These are phyloP conservation scores for Chaetoderma sp. DNA, from an alignment of 2,888 invertebrate species.

Conservation along the genomic window DNA sequence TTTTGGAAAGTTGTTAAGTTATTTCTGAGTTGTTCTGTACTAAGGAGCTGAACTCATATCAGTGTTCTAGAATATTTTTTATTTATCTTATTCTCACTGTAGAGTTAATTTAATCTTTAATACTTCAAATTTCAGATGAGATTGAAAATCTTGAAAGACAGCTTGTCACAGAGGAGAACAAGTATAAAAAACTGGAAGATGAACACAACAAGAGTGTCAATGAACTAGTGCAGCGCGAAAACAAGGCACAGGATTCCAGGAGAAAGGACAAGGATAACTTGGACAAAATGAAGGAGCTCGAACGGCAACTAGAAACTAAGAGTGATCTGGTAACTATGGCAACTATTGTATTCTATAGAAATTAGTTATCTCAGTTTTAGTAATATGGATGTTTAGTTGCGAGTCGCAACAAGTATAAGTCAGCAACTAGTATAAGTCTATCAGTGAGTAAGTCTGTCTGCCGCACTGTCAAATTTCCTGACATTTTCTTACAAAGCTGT, in stretches of 20 bases:
- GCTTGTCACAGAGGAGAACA: slow-evolving; percentile 53
- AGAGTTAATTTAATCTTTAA: no score
- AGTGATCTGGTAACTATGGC: slow-evolving; percentile 56
- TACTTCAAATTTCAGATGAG: no score
- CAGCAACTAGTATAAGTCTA: no score
- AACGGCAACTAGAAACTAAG: slow-evolving; percentile 59
- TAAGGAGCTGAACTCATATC: no score
- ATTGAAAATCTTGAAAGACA: slow-evolving; percentile 54
- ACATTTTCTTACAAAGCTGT: not conserved
- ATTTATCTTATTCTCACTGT: no score
- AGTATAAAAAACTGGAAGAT: slow-evolving; percentile 49
- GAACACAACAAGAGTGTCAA: slow-evolving; percentile 52
- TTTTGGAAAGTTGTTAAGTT: no score
- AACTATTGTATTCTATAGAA: not conserved
- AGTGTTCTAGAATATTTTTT: no score
- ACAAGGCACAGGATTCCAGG: slow-evolving; percentile 40
- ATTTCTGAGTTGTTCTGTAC: no score
- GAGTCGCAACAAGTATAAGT: no score
- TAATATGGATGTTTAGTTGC: no score
- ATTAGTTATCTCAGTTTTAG: no score
- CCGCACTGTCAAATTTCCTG: not conserved
- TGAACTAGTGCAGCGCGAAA: slow-evolving; percentile 48
- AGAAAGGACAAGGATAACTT: slow-evolving; percentile 42
- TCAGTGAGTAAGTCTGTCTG: no score
- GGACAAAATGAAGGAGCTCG: slow-evolving; percentile 49